These are phyloP conservation scores for Margarornis squamiger DNA, from an alignment of 2,797 vertebrate species.

Conservation along the genomic window DNA sequence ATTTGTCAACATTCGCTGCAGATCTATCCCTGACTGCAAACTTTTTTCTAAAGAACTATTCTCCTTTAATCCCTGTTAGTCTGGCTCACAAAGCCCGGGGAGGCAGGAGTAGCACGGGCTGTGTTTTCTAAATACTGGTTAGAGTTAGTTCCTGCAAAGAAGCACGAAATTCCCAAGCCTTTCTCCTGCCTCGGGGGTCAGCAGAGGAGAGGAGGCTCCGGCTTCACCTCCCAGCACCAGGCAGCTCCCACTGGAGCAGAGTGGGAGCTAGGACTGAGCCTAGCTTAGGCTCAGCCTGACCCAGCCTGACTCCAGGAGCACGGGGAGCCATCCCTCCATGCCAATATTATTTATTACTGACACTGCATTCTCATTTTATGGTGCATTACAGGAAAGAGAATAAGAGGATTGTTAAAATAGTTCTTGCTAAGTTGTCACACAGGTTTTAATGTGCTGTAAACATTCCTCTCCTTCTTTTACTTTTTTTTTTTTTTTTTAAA, in stretches of 20 bases:
- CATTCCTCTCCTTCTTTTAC: conserved; percentile 36
- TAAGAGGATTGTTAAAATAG: conserved; percentile 58
- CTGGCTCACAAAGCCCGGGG: neutral
- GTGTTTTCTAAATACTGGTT: neutral
- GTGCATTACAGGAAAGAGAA: conserved; percentile 28
- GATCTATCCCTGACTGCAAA: neutral
- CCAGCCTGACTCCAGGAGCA: neutral
- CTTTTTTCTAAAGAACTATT: neutral
- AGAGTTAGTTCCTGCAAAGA: neutral
- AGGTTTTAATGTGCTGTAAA: conserved; percentile 51
- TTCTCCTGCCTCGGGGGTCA: neutral
- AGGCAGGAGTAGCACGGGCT: neutral
- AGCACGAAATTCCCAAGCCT: neutral
- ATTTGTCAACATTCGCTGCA: conserved; percentile 33
- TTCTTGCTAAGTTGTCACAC: conserved; percentile 47
- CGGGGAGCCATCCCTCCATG: neutral
- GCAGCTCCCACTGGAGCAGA: neutral
- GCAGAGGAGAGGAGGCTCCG: neutral
- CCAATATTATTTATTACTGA: neutral
- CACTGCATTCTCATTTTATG: neutral
- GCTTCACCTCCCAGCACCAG: neutral
- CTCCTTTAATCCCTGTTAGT: neutral
- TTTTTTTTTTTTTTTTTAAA: neutral
- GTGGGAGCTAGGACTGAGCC: neutral
- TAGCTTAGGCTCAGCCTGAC: neutral